These are phyloP conservation scores for Drosophila tsacasi DNA, from an alignment of 1,140 invertebrate species.

Conservation along the genomic window DNA sequence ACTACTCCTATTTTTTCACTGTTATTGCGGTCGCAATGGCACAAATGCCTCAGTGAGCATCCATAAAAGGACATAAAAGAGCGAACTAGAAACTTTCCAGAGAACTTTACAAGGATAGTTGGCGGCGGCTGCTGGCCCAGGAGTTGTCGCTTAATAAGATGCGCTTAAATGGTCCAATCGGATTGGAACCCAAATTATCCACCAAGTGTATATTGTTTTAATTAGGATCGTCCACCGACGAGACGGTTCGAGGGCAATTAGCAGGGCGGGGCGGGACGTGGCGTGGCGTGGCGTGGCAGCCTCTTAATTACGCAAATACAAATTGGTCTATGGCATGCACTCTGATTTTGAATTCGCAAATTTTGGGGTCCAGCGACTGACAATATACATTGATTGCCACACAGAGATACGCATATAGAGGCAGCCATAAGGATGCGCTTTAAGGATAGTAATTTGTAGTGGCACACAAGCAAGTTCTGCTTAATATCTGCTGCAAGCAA, in stretches of 20 bases:
- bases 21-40: conserved; percentile 54
- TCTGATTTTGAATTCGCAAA: conserved; percentile 52
- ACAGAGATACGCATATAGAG: conserved; percentile 1
- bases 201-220: conserved; percentile 62
- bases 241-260: conserved; percentile 52
- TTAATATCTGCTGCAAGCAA: conserved; percentile 9
- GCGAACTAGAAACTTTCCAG: conserved; percentile 7
- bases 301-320: conserved; percentile 72
- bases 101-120: conserved; percentile 32
- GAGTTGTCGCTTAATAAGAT: conserved; percentile 51
- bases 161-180: conserved; percentile 44
- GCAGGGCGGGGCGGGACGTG: conserved; percentile 11
- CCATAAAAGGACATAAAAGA: conserved; percentile 28
- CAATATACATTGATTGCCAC: conserved; percentile 70
- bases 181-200: conserved; percentile 15
- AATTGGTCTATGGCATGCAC: conserved; percentile 68
- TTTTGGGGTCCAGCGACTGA: conserved; percentile 46
- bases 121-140: neutral
- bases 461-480: conserved; percentile 4
- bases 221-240: conserved; percentile 43
- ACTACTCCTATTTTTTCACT: conserved; percentile 59
- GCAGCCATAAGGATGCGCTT: conserved; percentile 9
- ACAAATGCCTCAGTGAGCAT: conserved; percentile 39
- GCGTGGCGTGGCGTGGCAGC: conserved; percentile 34
- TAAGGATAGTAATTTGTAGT: conserved; percentile 54